phyloP scores from a whole-genome alignment of 1,140 invertebrate species.

The Aradophagus sp. region DNA sequence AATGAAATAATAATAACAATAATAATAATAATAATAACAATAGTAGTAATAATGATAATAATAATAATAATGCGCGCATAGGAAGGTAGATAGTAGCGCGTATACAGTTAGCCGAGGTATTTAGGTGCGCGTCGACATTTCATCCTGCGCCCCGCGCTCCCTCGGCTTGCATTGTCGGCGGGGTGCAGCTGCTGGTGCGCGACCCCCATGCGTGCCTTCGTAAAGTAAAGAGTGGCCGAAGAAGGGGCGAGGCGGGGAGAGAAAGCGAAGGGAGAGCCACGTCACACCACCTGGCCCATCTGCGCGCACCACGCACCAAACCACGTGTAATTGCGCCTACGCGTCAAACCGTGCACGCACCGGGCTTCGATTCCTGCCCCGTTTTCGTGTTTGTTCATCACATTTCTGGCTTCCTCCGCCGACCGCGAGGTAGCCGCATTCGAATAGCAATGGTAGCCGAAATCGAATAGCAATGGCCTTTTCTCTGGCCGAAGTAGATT shows the following conservation, averaged over 20 bases:
- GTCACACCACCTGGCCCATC: constrained; percentile 66
- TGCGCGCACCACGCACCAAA: constrained; percentile 44
- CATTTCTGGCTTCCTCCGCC: background rate
- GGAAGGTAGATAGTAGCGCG: constrained; percentile 18
- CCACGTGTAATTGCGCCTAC: constrained; percentile 58
- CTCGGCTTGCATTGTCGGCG: constrained; percentile 68
- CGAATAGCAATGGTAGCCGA: too few species aligned
- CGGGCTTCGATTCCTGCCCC: constrained; percentile 50
- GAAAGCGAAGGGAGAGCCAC: constrained; percentile 48
- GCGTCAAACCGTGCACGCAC: constrained; percentile 61
- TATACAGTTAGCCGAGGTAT: too few species aligned
- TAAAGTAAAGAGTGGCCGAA: constrained; percentile 59
- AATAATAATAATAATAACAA: too few species aligned
- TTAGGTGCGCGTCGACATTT: constrained; percentile 25
- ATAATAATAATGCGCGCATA: too few species aligned
- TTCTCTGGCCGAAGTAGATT: too few species aligned
- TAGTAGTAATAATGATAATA: too few species aligned
- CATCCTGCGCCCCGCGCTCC: constrained; percentile 36
- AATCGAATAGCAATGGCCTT: too few species aligned
- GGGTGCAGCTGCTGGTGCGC: constrained; percentile 67
- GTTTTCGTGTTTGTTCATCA: constrained; percentile 29
- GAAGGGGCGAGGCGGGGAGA: constrained; percentile 28
- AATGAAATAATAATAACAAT: too few species aligned
- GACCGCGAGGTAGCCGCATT: too few species aligned
- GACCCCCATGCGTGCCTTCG: constrained; percentile 68